These are phyloP conservation scores for Zeus faber DNA, from an alignment of 2,113 vertebrate species.

Conservation along the genomic window DNA sequence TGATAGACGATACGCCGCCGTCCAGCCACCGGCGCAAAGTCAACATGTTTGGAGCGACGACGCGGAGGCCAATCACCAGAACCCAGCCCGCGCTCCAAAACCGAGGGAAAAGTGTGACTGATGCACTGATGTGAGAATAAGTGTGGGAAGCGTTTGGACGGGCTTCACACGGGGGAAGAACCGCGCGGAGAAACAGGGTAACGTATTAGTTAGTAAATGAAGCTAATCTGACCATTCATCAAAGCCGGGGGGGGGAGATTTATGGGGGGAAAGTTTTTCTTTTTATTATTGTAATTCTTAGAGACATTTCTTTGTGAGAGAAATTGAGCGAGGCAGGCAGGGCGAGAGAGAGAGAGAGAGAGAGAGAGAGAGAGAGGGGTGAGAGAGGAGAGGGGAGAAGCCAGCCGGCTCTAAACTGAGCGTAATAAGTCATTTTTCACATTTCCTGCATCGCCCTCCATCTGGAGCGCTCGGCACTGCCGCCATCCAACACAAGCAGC, in stretches of 20 bases:
- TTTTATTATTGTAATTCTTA: slow-evolving; percentile 31
- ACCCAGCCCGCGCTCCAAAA: no score
- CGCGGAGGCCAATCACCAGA: no score
- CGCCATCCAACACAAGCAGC: slow-evolving; percentile 62
- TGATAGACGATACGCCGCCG: slow-evolving; percentile 46
- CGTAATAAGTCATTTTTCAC: slow-evolving; percentile 65
- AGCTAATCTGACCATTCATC: not conserved
- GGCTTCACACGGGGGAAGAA: slow-evolving; percentile 24
- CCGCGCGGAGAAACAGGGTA: slow-evolving; percentile 24
- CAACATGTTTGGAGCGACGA: slow-evolving; percentile 42
- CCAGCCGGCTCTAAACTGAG: slow-evolving; percentile 50
- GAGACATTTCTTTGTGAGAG: slow-evolving; percentile 35
- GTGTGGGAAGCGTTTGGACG: not conserved
- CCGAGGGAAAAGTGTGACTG: not conserved
- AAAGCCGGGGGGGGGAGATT: slow-evolving; percentile 29
- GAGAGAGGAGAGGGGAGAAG: slow-evolving; percentile 23
- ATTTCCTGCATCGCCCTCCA: slow-evolving; percentile 61
- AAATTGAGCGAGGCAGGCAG: no score
- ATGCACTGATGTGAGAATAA: not conserved
- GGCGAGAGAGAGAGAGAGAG: slow-evolving; percentile 7
- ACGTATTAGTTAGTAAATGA: slow-evolving; percentile 30
- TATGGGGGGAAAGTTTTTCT: slow-evolving; percentile 34
- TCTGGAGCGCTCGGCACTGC: slow-evolving; percentile 43
- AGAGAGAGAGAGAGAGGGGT: not conserved
- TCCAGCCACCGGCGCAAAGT: slow-evolving; percentile 38